Evolutionary conservation across 2,888 invertebrate genomes (phyloP), one percentile per base, ranked within the genome.

Genomic region (Syrista parreyssii): DNA sequence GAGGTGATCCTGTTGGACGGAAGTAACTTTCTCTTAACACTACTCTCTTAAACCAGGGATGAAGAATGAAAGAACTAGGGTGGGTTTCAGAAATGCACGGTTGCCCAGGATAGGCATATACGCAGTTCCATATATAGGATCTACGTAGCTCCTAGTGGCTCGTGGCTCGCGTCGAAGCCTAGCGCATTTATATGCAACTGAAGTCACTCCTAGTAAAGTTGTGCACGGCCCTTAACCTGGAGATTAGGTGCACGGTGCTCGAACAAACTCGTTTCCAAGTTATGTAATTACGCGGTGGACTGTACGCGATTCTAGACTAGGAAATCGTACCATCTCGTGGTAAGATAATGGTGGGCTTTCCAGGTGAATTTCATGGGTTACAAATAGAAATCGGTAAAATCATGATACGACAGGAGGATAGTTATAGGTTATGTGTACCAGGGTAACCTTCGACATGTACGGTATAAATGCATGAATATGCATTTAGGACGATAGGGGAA

Each of bases 271-370:
- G 80, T 84, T 84, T 80, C 78, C 80, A 86, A 86, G 81, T 86
- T 85, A 79, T 78, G 82, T 82, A 84, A 86, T 85, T 83, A 82
- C 80, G 75, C 75, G 79, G 79, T 83, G 77, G 81, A 84, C 40
- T 55, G 15, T 55, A 55, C 23, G 9, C 40, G 78, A 68, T 79
- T 76, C 55, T 73, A 73, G 71, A 55, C 23, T 55, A 55, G 23
- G 40, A 23, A 23, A 55, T 55, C 40, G 40, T 55, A 55, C 23
- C 40, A 9, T 15, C 40, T 55, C 9, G 40, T 23, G 40, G 23
- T 55, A 55, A 23, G 40, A 23, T 55, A 55, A 55, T 9, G 40
- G 23, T 23, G 23, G 40, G 23, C 40, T 55, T 55, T 15, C 23
- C 40, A 23, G 40, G 23, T 23, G 23, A 55, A 55, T 55, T 55